Percentiles rank a stretch among this genome's conserved stretches.
Evolutionary conservation across 2,888 invertebrate genomes (phyloP).

Genomic region (Conomelus anceps): DNA sequence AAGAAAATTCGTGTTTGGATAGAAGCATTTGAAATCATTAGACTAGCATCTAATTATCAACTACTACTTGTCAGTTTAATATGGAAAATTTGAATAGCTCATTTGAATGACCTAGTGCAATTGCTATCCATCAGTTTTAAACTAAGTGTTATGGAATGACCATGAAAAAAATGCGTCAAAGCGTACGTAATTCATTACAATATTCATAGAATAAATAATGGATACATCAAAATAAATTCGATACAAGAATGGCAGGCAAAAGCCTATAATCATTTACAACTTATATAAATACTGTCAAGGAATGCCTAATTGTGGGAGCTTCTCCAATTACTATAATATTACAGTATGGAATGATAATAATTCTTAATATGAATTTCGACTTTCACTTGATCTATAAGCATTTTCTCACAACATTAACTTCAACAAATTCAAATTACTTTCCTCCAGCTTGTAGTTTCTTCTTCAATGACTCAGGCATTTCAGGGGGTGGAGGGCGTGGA

Average conservation of each 20-base stretch:
- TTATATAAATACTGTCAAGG: not conserved
- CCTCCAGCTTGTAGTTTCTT: constrained; percentile 41
- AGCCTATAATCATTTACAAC: not conserved
- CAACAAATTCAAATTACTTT: not conserved
- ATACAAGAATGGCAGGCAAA: not conserved
- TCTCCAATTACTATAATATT: not conserved
- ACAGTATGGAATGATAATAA: not conserved
- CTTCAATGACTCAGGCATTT: constrained; percentile 60
- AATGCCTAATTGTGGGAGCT: not conserved
- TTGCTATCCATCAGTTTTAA: too few relatives aligned
- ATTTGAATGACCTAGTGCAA: too few relatives aligned
- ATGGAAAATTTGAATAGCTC: not conserved
- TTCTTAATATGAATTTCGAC: not conserved
- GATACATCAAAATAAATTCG: not conserved
- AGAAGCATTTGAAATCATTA: not conserved
- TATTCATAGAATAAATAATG: too few relatives aligned
- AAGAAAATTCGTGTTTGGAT: not conserved
- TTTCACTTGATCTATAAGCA: not conserved
- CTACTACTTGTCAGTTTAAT: too few relatives aligned
- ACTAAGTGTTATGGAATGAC: not conserved
- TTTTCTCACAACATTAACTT: not conserved
- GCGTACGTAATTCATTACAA: not conserved
- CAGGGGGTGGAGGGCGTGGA: constrained; percentile 77
- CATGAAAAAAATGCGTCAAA: not conserved
- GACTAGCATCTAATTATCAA: not conserved